Conservation (phyloP, 2,888 invertebrate genomes). For the Eupithecia abbreviata region DNA sequence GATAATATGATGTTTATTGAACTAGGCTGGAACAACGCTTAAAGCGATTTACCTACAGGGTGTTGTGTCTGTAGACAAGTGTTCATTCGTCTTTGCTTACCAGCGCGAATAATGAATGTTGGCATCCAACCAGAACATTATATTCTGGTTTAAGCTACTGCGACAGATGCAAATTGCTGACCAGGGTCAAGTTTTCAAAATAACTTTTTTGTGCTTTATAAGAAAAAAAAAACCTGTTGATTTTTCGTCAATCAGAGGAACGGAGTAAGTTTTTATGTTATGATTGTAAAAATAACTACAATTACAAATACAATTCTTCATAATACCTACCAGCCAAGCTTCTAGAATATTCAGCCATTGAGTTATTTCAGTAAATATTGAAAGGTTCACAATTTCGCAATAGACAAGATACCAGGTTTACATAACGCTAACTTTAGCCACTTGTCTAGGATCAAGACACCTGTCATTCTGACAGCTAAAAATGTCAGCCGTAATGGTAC, state of each 20-base stretch:
- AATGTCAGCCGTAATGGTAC: conserved; percentile 52
- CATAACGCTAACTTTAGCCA: neutral
- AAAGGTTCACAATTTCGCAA: too few relatives aligned
- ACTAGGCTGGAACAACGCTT: conserved; percentile 14
- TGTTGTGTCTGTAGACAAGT: conserved; percentile 27
- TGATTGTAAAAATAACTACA: too few relatives aligned
- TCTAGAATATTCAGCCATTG: neutral
- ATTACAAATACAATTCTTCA: too few relatives aligned
- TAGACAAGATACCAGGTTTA: neutral
- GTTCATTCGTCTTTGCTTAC: neutral
- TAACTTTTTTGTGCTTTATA: too few relatives aligned
- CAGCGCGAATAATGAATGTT: neutral
- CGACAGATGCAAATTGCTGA: neutral
- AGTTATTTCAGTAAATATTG: too few relatives aligned
- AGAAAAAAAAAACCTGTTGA: neutral
- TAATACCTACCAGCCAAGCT: too few relatives aligned
- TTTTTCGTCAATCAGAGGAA: neutral
- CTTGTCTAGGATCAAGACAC: conserved; percentile 30
- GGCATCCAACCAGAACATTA: too few relatives aligned
- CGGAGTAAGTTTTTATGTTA: neutral
- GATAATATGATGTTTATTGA: conserved; percentile 27
- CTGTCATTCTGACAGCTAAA: conserved; percentile 57
- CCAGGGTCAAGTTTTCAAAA: neutral
- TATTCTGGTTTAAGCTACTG: too few relatives aligned
- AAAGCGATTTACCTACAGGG: conserved; percentile 30